Base-by-base conservation (phyloP, 2,113 vertebrate genomes). In the Meriones unguiculatus region DNA sequence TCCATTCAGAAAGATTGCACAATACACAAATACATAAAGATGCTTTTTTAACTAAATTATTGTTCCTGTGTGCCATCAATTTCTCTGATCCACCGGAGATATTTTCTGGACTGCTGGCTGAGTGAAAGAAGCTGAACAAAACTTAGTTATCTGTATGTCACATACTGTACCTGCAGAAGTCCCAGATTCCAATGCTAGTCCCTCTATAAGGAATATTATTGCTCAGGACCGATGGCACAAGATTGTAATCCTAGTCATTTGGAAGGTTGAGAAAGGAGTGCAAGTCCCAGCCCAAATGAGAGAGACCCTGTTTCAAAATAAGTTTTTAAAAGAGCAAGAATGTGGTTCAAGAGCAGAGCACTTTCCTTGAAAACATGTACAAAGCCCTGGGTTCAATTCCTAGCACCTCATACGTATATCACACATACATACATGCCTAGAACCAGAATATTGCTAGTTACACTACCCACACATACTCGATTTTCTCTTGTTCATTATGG, bases 401-500 rank as follows among this genome's bases (percentile, higher is more conserved):
- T 41, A 64, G n/a, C 7, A 41, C n/a, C 78, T 28, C n/a, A 84
- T 28, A 77, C 25, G 41, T 41, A 41, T 41, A 77, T 13, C 46
- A 72, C n/a, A 41, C 75, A 50, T 12, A 64, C n/a, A 84, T 7
- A 46, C 41, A 22, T 15, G 30, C 8, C 20, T 1, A 67, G 32
- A 46, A 24, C 64, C 64, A 86, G 64, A 69, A 67, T 22, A 32
- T 46, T 69, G 46, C 15, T 35, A 54, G 3, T 70, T 32, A 70
- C 46, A 84, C 77, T 94, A 24, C 57, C 10, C 75, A 59, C 73
- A 84, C 59, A 73, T 2, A 54, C n/a, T 22, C 84, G 69, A 22
- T 91, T 93, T 90, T 81, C 91, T 81, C 52, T 69, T 87, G 75
- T 25, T 93, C 54, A 25, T 76, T 76, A 32, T 32, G 62, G n/a